These are phyloP conservation scores for Rhogogaster chlorosoma DNA, from an alignment of 2,888 invertebrate species.

Conservation along the genomic window DNA sequence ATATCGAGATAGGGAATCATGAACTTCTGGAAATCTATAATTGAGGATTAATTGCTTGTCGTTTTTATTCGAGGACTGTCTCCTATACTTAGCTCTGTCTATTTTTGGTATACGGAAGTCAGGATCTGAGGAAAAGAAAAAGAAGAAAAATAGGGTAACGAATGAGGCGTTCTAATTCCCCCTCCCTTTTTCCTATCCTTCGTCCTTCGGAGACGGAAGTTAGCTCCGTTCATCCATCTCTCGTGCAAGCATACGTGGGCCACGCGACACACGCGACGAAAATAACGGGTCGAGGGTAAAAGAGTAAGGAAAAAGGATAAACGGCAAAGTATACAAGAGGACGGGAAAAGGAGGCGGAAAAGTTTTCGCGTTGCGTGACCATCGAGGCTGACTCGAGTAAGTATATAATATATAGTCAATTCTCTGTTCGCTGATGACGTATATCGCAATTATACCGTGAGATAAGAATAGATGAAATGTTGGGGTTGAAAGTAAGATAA, in stretches of 20 bases:
- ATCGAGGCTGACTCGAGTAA: neutral
- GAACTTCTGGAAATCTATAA: slow-evolving; percentile 6
- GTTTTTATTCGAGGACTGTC: slow-evolving; percentile 27
- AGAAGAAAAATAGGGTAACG: neutral
- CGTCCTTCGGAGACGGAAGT: neutral
- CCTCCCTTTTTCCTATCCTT: neutral
- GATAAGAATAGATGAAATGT: neutral
- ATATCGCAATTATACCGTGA: neutral
- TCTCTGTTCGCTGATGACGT: neutral
- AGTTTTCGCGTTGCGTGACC: slow-evolving; percentile 44
- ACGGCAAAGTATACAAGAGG: neutral
- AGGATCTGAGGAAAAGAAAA: neutral
- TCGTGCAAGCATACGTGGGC: slow-evolving; percentile 5
- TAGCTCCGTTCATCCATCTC: neutral
- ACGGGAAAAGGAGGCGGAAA: slow-evolving; percentile 23
- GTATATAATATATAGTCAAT: neutral
- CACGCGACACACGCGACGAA: slow-evolving; percentile 39
- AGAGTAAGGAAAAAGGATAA: slow-evolving; percentile 10
- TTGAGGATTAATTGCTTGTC: slow-evolving; percentile 15
- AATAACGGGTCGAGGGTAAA: neutral
- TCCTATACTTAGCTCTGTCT: slow-evolving; percentile 7
- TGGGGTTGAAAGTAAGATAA: neutral
- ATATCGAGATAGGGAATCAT: neutral
- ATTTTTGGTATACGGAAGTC: slow-evolving; percentile 17
- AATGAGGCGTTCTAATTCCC: slow-evolving; percentile 30